Evolutionary conservation across 2,888 invertebrate genomes (phyloP).

Genomic region (Alloscopus bannaensis): DNA sequence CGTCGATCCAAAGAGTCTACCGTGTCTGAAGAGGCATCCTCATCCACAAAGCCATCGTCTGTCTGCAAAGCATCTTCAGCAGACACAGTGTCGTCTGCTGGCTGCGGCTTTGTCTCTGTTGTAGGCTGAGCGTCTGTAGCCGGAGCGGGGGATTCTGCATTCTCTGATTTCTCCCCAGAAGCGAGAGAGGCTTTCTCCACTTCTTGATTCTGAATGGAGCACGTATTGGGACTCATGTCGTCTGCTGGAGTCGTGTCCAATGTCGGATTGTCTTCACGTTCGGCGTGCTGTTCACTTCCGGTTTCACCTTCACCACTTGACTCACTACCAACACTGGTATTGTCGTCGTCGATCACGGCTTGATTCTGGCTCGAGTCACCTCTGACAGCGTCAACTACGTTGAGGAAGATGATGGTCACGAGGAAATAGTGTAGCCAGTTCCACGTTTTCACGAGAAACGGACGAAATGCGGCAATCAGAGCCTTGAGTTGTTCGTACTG

Average conservation of each 20-base stretch:
- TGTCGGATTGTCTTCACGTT: background rate
- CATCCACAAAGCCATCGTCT: background rate
- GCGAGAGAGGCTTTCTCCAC: conserved; percentile 57
- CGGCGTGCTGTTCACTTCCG: conserved; percentile 3
- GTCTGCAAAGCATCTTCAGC: background rate
- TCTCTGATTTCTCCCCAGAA: conserved; percentile 15
- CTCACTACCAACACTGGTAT: conserved; percentile 39
- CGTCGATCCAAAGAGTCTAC: conserved; percentile 36
- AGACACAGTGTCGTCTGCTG: conserved; percentile 22
- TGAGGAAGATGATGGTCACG: conserved; percentile 63
- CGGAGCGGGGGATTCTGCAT: background rate
- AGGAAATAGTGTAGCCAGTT: conserved; percentile 53
- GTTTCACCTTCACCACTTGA: conserved; percentile 42
- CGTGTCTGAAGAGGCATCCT: conserved; percentile 17
- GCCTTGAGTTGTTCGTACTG: conserved; percentile 41
- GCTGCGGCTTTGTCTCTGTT: conserved; percentile 1
- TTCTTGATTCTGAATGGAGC: conserved; percentile 59
- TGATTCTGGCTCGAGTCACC: background rate
- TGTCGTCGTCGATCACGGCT: background rate
- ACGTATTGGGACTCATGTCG: conserved; percentile 40
- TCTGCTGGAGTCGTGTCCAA: background rate
- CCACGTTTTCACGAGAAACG: conserved; percentile 62
- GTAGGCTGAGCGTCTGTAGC: background rate
- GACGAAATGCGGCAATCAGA: conserved; percentile 55
- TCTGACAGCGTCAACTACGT: conserved; percentile 33